These are phyloP conservation scores for Pectinophora gossypiella DNA, from an alignment of 1,140 invertebrate species.

Conservation along the genomic window DNA sequence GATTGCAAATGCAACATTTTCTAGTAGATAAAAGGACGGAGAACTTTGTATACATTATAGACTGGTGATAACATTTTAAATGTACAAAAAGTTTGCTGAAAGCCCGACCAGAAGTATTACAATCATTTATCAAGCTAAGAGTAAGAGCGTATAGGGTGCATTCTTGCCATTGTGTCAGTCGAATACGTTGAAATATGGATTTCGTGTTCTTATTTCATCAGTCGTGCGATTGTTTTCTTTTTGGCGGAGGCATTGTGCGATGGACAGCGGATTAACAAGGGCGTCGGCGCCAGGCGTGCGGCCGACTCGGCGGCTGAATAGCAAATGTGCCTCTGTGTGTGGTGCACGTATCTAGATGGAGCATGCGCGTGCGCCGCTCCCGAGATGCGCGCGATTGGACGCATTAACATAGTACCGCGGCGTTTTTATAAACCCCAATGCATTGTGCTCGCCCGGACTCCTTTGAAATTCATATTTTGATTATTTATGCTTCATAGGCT, in stretches of 20 bases:
- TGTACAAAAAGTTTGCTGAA: too few relatives aligned
- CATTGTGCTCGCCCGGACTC: conserved; percentile 9
- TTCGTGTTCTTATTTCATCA: conserved; percentile 33
- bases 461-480: conserved; percentile 27
- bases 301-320: conserved; percentile 35
- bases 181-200: conserved; percentile 28
- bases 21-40: too few relatives aligned
- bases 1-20: too few relatives aligned
- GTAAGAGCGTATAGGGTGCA: neutral
- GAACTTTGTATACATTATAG: too few relatives aligned
- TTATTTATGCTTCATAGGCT: neutral
- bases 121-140: neutral
- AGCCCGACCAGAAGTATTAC: too few relatives aligned
- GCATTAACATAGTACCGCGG: conserved; percentile 31
- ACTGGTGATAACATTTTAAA: too few relatives aligned
- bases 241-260: conserved; percentile 37
- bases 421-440: conserved; percentile 21
- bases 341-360: conserved; percentile 34
- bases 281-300: conserved; percentile 48
- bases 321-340: conserved; percentile 47
- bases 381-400: conserved; percentile 26
- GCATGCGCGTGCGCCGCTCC: conserved; percentile 21
- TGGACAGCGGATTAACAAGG: conserved; percentile 56
- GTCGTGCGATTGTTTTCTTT: conserved; percentile 30
- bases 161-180: neutral